Percentiles rank a stretch among this genome's conserved stretches.
phyloP scores from a whole-genome alignment of 30 jellyfish, hydroid and myxozoan species.

The Pelagia noctiluca region DNA sequence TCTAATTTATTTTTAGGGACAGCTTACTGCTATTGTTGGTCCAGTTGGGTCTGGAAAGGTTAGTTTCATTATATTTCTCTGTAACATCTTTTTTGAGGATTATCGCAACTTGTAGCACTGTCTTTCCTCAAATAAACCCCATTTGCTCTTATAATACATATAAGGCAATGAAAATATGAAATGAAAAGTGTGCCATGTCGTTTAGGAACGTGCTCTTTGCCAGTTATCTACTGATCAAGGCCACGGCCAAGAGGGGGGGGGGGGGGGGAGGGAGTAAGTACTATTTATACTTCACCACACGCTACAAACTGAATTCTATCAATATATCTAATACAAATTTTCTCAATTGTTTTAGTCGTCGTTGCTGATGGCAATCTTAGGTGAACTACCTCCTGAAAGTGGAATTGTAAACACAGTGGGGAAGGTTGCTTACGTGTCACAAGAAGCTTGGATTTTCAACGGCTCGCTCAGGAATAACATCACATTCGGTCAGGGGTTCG shows the following conservation, averaged over 20 bases:
- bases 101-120: not conserved
- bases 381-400: conserved; percentile 61
- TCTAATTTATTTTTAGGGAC: conserved; percentile 58
- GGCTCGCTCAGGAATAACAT: conserved; percentile 80
- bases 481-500: conserved; percentile 82
- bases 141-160: too few species aligned
- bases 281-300: too few species aligned
- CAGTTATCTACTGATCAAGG: too few species aligned
- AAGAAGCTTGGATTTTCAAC: conserved; percentile 89
- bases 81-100: not conserved
- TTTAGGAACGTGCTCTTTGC: too few species aligned
- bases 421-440: conserved; percentile 75
- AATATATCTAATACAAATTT: too few species aligned
- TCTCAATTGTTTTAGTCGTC: conserved; percentile 77
- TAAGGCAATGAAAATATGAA: too few species aligned
- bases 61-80: not conserved
- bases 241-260: too few species aligned
- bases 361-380: conserved; percentile 78
- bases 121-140: not conserved
- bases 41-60: conserved; percentile 92
- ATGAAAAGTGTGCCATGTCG: too few species aligned
- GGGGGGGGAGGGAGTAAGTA: too few species aligned
- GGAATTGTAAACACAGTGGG: conserved; percentile 70
- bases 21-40: conserved; percentile 81
- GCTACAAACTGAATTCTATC: too few species aligned